Base-by-base conservation (phyloP, 1,140 invertebrate genomes). In the Ericerus pela region DNA sequence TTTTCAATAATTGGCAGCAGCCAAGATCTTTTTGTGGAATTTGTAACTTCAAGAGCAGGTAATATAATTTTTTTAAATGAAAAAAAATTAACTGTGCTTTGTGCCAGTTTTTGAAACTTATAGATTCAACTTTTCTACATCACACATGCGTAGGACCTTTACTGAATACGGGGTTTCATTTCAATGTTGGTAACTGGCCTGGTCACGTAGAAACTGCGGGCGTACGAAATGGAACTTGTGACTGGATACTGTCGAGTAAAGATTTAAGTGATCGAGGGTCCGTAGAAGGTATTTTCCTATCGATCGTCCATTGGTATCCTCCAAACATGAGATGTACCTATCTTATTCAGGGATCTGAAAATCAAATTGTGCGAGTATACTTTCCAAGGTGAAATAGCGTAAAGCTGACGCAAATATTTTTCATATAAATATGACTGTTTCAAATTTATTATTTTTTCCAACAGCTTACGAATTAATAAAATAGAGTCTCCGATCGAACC, bases 1-100 rank as follows among this genome's bases (percentile, higher is more conserved):
- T 91, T 89, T 70, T 91, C 88, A 58, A 92, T 94, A 62, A 91
- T 92, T 61, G 89, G 88, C 5, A 91, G 88, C 14, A 87, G 87
- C 22, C 80, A 85, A 59, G 85, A 91, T 63, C 74, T 94, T 53
- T 88, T 88, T 64, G 86, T 94, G 2, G 88, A 92, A 67, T 94
- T 93, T 66, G 81, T 92, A 20, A 90, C 84, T 11, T 92, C 89
- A 2, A 80, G 85, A 30, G 88, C 89, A 58, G 81, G 78, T 79
- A 69, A 68, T 28, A 27, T 41, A 28, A 29, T 53, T 53, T 28
- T 53, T 53, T 28, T 29, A 29, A 53, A 53, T 30, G 27, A n/a
- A 43, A 8, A 43, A 10, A 33, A 47, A 24, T 47, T 8, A 47
- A 47, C 16, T 8, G 10, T 47, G 41, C 22, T 8, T 8, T 47